Base-by-base conservation (phyloP, 1,140 invertebrate species). In the Anthonomus grandis region DNA sequence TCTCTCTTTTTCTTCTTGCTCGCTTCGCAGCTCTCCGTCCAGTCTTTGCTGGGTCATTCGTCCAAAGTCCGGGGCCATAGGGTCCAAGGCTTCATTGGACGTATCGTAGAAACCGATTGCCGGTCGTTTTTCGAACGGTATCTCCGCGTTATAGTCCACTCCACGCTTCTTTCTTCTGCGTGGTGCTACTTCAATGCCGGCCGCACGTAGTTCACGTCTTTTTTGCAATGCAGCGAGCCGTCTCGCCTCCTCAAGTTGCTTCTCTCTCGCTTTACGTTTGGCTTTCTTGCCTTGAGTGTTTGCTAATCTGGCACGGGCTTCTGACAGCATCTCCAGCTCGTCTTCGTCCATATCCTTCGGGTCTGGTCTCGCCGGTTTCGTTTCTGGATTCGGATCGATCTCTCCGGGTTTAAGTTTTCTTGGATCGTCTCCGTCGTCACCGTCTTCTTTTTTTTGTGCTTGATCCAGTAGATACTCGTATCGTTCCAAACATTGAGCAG, bases 291-390 rank as follows among this genome's bases (percentile, higher is more conserved):
- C 97, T 72, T 99, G 97, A 2, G 97, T 99, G 74, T 99, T 99
- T 1, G 97, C 97, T 18, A 99, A 78, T 70, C 97, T 85, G 39
- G 97, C 97, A 67, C 97, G 80, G 2, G 97, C 97, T 78, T 99
- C 97, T 0, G 95, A 98, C 34, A 99, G 76, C 97, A 99, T 99
- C 76, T 99, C 97, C 68, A 99, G 74, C 75, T 99, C 95, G 85
- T 98, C 96, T 85, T 99, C 96, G 78, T 99, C 97, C 97, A 99
- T 99, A 72, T 99, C 97, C 68, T 98, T 95, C n/a, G 97, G 96
- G 81, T 99, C 97, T 12, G 97, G 97, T 50, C 97, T 80, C 0
- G 97, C 97, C 21, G 97, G 97, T 75, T 99, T 99, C 10, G 96
- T 99, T 78, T 99, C 97, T 17, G 97, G 97, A 78, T 98, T 98